Evolutionary conservation across 2,113 vertebrate species (phyloP).

Genomic region (Hemiprocne comata): DNA sequence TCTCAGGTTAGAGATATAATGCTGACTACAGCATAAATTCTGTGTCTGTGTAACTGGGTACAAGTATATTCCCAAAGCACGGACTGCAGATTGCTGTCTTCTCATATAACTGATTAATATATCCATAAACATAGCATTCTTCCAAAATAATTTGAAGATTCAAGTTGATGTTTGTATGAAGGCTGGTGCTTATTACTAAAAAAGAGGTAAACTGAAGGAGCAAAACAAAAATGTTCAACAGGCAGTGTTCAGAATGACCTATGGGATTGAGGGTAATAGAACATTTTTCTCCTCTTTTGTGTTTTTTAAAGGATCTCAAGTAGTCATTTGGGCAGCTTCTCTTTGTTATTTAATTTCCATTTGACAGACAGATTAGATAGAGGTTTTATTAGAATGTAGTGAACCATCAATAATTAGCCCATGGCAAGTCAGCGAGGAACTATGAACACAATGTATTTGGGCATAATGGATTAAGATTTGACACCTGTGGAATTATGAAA

Average conservation of each 20-base stretch:
- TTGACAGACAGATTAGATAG: slow-evolving; percentile 18
- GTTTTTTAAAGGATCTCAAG: slow-evolving; percentile 7
- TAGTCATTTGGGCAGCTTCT: neutral
- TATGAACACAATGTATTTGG: neutral
- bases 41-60: neutral
- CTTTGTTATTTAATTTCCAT: slow-evolving; percentile 30
- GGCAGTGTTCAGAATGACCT: neutral
- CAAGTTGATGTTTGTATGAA: neutral
- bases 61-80: neutral
- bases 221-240: neutral
- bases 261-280: neutral
- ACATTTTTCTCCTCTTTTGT: neutral
- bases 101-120: neutral
- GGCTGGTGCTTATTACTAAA: neutral
- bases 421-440: neutral
- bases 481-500: slow-evolving; percentile 45
- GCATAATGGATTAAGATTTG: slow-evolving; percentile 38
- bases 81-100: neutral
- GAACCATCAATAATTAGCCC: slow-evolving; percentile 32
- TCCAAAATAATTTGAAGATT: neutral
- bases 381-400: slow-evolving; percentile 40
- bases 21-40: neutral
- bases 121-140: neutral
- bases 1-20: neutral
- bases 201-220: neutral